A percentile compares a stretch with the other conserved stretches of the same genome.
Evolutionary conservation across 2,797 vertebrate species (phyloP).

Genomic region (Helostoma temminkii): DNA sequence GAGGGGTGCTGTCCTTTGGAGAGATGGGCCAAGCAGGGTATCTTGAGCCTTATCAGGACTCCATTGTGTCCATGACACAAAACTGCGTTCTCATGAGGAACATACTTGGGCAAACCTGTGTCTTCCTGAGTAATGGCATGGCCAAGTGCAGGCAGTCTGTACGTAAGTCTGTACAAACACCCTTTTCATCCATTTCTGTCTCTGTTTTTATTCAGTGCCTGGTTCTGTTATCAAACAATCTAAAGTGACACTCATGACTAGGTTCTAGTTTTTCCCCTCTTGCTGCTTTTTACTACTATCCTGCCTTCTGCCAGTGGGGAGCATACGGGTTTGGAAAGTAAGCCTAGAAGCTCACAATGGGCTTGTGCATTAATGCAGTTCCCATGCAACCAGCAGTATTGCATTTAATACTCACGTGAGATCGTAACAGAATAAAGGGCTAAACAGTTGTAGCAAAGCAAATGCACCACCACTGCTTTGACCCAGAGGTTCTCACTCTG

Average conservation of each 20-base stretch:
- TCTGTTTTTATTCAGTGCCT: constrained; percentile 18
- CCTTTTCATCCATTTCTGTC: constrained; percentile 9
- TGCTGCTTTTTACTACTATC: constrained; percentile 19
- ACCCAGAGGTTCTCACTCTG: too few relatives aligned
- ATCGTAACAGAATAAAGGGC: too few relatives aligned
- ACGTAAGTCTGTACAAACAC: constrained; percentile 87
- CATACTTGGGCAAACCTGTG: constrained; percentile 90
- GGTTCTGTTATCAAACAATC: neutral
- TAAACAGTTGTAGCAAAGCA: too few relatives aligned
- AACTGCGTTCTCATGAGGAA: constrained; percentile 90
- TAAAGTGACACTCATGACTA: neutral
- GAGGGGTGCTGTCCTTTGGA: constrained; percentile 85
- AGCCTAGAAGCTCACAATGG: neutral
- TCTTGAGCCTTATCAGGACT: constrained; percentile 83
- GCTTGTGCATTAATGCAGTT: too few relatives aligned
- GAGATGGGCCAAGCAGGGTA: constrained; percentile 72
- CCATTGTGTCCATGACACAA: constrained; percentile 89
- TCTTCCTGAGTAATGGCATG: constrained; percentile 91
- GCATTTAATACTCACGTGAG: too few relatives aligned
- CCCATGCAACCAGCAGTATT: too few relatives aligned
- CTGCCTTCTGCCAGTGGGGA: constrained; percentile 10
- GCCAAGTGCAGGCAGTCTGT: constrained; percentile 91
- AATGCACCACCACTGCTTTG: too few relatives aligned
- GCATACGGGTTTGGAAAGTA: constrained; percentile 9
- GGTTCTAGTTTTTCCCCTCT: constrained; percentile 5